Base-by-base conservation (phyloP, 2,888 invertebrate genomes). In the Perizoma affinitatum region DNA sequence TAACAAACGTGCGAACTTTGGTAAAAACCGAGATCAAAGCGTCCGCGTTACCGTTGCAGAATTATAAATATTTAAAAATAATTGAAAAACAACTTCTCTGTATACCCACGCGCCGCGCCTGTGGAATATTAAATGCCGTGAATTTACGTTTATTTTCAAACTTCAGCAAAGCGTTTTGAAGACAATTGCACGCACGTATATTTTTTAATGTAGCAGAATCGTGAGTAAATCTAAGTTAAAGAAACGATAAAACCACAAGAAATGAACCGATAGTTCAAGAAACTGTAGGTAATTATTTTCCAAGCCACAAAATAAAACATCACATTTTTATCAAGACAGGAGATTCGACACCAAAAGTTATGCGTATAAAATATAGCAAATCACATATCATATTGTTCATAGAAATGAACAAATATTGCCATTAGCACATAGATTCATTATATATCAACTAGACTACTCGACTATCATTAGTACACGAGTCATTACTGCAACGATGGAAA, bases 401-500 rank as follows among this genome's bases (percentile, higher is more conserved):
- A 22, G 22, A 22, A 22, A 22, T 22, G 1, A 22, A 22, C 22
- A n/a, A n/a, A n/a, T n/a, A n/a, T n/a, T n/a, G n/a, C n/a, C n/a
- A n/a, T n/a, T n/a, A n/a, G n/a, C n/a, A n/a, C n/a, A n/a, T n/a
- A n/a, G n/a, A n/a, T n/a, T n/a, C n/a, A n/a, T n/a, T n/a, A n/a
- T n/a, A n/a, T n/a, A n/a, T n/a, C n/a, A n/a, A n/a, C n/a, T 36
- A 36, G 6, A 5, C 5, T 36, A 36, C 36, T 36, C 6, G 36
- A 6, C 49, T 38, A 36, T 36, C 35, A 48, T 10, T 11, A 49
- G 11, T 40, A n/a, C n/a, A n/a, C n/a, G n/a, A n/a, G n/a, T n/a
- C n/a, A n/a, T n/a, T n/a, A n/a, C n/a, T 42, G 22, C 43, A 48
- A 43, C 36, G 55, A 45, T 63, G 42, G 65, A 63, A 67, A 64